phyloP scores from a whole-genome alignment of 2,113 vertebrate genomes.

The Salvelinus alpinus region DNA sequence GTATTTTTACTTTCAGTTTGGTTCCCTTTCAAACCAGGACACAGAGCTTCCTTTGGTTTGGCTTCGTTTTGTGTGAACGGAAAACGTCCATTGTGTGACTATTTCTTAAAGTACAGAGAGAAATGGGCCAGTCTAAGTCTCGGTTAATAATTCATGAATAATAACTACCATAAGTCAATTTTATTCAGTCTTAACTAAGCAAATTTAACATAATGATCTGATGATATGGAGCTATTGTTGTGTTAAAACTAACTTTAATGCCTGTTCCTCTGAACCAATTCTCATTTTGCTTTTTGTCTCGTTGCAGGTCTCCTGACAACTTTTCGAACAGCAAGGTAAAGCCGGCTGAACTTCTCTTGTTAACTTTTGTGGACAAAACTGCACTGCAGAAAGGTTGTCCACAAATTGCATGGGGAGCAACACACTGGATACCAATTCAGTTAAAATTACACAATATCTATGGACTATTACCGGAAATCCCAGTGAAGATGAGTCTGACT shows the following conservation, averaged over 20 bases:
- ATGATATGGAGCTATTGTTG: neutral
- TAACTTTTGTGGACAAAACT: neutral
- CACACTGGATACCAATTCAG: neutral
- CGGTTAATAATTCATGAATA: conserved; percentile 35
- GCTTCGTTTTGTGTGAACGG: conserved; percentile 43
- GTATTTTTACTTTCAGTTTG: conserved; percentile 44
- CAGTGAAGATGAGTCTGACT: conserved; percentile 4
- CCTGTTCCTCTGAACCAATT: neutral
- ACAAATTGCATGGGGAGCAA: neutral
- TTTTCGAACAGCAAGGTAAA: neutral
- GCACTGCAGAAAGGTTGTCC: neutral
- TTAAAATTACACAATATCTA: neutral
- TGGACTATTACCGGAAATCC: neutral
- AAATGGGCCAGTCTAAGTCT: conserved; percentile 17
- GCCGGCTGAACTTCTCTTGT: neutral
- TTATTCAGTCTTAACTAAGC: neutral
- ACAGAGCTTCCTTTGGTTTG: conserved; percentile 43
- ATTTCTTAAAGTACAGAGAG: conserved; percentile 30
- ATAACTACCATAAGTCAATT: neutral
- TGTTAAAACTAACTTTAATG: neutral
- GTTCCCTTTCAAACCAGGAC: conserved; percentile 39
- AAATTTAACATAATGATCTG: neutral
- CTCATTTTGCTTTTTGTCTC: neutral
- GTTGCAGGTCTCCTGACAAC: neutral
- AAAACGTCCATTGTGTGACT: conserved; percentile 47